These are phyloP conservation scores for Lepisosteus osseus DNA, from an alignment of 2,113 vertebrate genomes.

Conservation along the genomic window DNA sequence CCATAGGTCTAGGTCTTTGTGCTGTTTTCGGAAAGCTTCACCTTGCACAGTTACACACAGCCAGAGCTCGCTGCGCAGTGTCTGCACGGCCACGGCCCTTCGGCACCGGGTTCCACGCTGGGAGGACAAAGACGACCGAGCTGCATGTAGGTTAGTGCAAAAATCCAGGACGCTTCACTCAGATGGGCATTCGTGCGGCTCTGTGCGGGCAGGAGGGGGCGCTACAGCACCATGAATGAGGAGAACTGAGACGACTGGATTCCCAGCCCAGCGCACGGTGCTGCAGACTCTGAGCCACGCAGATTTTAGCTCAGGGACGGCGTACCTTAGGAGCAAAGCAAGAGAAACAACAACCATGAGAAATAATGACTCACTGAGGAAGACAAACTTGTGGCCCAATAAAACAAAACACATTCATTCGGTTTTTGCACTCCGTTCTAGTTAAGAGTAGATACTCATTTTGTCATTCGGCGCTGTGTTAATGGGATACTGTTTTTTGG, in stretches of 20 bases:
- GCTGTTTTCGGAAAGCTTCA: slow-evolving; percentile 59
- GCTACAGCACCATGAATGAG: background rate
- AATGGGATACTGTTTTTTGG: too few species aligned
- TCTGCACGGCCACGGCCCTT: slow-evolving; percentile 25
- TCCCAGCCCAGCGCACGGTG: slow-evolving; percentile 20
- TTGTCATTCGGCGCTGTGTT: too few species aligned
- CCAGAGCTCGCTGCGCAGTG: slow-evolving; percentile 47
- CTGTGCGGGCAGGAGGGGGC: slow-evolving; percentile 2
- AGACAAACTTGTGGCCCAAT: too few species aligned
- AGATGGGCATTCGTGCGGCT: slow-evolving; percentile 20
- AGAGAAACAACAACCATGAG: background rate
- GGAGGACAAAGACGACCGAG: background rate
- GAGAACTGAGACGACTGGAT: background rate
- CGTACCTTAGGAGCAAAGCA: slow-evolving; percentile 45
- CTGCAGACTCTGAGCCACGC: slow-evolving; percentile 30
- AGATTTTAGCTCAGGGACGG: slow-evolving; percentile 53
- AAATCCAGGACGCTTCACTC: background rate
- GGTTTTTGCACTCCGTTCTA: too few species aligned
- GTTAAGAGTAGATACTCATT: too few species aligned
- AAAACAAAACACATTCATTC: too few species aligned
- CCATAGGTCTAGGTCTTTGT: slow-evolving; percentile 50
- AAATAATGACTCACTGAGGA: background rate
- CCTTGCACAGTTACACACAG: slow-evolving; percentile 47
- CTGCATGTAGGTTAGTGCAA: slow-evolving; percentile 19
- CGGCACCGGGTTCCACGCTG: slow-evolving; percentile 18